Evolutionary conservation across 2,113 vertebrate genomes (phyloP).

Genomic region (Limanda limanda): DNA sequence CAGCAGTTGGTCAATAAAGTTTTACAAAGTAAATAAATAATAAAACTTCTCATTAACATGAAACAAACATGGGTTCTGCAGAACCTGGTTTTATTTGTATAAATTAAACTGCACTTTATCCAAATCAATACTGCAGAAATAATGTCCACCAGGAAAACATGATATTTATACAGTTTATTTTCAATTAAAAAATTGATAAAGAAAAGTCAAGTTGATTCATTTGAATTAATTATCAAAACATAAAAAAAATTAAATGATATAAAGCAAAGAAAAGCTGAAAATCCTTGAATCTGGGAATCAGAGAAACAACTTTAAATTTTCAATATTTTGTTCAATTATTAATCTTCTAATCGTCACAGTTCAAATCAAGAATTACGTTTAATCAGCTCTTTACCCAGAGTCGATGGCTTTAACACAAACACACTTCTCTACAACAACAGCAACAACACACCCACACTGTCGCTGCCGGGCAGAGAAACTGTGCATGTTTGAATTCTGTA

Average conservation of each 20-base stretch:
- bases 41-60: background rate
- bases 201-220: too few species aligned
- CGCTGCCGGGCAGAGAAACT: conserved; percentile 76
- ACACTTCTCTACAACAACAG: background rate
- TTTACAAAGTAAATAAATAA: background rate
- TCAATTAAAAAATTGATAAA: too few species aligned
- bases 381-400: too few species aligned
- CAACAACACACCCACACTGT: conserved; percentile 1
- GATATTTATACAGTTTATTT: too few species aligned
- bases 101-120: background rate
- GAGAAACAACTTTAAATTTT: background rate
- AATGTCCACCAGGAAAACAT: background rate
- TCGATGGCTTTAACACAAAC: background rate
- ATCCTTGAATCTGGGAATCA: background rate
- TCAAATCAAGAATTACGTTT: too few species aligned
- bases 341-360: too few species aligned
- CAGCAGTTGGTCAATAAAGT: background rate
- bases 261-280: too few species aligned
- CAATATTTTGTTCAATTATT: background rate
- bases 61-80: too few species aligned
- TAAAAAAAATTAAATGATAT: background rate
- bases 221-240: background rate
- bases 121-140: background rate
- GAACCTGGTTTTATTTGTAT: too few species aligned
- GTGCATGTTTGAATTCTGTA: conserved; percentile 93